Percentiles rank a stretch among this genome's conserved stretches.
Conservation (phyloP, 2,888 invertebrate genomes). For the Cerastis rubricosa region DNA sequence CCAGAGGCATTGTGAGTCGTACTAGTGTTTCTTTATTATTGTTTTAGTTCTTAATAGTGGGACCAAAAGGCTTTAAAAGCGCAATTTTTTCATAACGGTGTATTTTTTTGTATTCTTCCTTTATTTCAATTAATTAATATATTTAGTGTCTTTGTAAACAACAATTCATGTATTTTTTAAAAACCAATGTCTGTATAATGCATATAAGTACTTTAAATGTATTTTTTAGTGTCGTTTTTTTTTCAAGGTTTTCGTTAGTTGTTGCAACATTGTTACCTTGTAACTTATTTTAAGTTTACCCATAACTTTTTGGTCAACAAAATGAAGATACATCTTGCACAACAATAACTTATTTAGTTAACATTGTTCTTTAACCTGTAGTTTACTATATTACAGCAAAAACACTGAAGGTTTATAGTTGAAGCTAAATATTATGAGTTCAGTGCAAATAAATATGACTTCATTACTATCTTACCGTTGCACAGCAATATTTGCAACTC, state of each 20-base stretch:
- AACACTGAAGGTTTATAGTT: background rate
- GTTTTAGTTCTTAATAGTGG: slow-evolving; percentile 68
- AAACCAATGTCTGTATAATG: background rate
- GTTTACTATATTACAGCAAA: background rate
- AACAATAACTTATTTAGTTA: background rate
- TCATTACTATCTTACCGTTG: background rate
- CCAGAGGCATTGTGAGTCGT: slow-evolving; percentile 45
- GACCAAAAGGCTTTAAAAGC: slow-evolving; percentile 52
- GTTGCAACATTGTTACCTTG: background rate
- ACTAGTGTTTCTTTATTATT: slow-evolving; percentile 65
- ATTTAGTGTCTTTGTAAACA: background rate
- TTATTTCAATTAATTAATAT: no score
- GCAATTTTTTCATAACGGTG: slow-evolving; percentile 63
- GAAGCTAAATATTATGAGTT: background rate
- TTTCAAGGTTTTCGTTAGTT: background rate
- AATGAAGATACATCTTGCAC: no score
- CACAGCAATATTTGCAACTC: background rate
- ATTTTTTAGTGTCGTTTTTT: background rate
- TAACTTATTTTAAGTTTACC: no score
- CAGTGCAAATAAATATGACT: background rate
- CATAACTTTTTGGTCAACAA: background rate
- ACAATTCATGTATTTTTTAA: background rate
- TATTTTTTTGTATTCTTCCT: slow-evolving; percentile 23
- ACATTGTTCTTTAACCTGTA: background rate
- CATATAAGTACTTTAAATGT: background rate